Evolutionary conservation across 2,113 vertebrate genomes (phyloP), one percentile per base, ranked within the genome.

Genomic region (Mirza zaza): DNA sequence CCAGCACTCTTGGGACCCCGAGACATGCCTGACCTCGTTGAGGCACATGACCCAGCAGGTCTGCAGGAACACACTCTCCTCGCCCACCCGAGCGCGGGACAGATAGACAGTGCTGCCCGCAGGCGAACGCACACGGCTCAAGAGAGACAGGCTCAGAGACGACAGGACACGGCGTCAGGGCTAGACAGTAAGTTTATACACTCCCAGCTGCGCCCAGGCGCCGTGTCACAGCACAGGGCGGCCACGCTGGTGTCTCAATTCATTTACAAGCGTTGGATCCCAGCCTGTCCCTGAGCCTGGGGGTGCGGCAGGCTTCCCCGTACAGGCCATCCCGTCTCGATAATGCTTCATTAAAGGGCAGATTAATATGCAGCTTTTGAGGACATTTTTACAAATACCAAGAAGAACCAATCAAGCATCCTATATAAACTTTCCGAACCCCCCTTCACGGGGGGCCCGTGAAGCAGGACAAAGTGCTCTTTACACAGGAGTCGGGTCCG

Each of bases 391-490:
- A 97, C 95, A 97, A 75, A 75, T 18, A 57, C 32, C 34, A 50
- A 61, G 59, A 81, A 85, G 90, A 96, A 92, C 63, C 52, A 68
- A 32, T 50, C 95, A 89, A 67, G 83, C 79, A 77, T 96, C 94
- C 97, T 91, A 57, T 83, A 75, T 92, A 91, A 98, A 68, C 50
- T 90, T 92, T 95, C 86, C 95, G 96, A 95, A 97, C 98, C 98
- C 97, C 96, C 81, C n/a, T n/a, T n/a, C n/a, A 8, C 21, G 89
- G 55, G 95, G 90, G 97, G 97, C 77, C 98, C 80, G 81, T 3
- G 83, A 98, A 97, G 98, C 97, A 97, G 98, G 98, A 98, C 98
- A 99, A 99, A 99, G 98, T 99, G 99, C 98, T 99, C 98, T 99
- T 98, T 98, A 98, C 98, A 98, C 97, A 68, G 95, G 98, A 97